A percentile compares a stretch with the other conserved stretches of the same genome.
phyloP scores from a whole-genome alignment of 2,113 vertebrate genomes.

The Thymallus thymallus region DNA sequence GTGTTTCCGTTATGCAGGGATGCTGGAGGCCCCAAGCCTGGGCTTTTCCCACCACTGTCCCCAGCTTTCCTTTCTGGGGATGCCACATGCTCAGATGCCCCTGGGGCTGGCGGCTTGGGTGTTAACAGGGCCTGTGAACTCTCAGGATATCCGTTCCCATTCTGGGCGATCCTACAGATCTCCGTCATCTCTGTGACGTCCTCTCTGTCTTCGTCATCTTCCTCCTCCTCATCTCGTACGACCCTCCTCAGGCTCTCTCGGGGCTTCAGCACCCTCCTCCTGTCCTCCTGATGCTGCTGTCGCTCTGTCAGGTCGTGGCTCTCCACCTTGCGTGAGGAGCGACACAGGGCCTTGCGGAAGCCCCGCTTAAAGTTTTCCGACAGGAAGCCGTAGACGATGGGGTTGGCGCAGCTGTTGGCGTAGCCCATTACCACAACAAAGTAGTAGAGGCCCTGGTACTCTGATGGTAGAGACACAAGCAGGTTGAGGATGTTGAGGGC shows the following conservation, averaged over 20 bases:
- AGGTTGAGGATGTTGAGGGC: slow-evolving; percentile 90
- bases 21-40: slow-evolving; percentile 36
- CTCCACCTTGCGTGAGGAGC: slow-evolving; percentile 75
- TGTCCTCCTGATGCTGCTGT: slow-evolving; percentile 60
- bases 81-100: slow-evolving; percentile 33
- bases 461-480: slow-evolving; percentile 79
- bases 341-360: slow-evolving; percentile 89
- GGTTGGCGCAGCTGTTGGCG: slow-evolving; percentile 96
- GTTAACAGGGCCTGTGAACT: slow-evolving; percentile 46
- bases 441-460: slow-evolving; percentile 85
- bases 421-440: slow-evolving; percentile 90
- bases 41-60: slow-evolving; percentile 48
- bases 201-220: slow-evolving; percentile 59
- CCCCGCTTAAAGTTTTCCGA: slow-evolving; percentile 96
- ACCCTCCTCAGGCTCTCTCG: slow-evolving; percentile 70
- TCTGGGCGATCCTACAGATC: slow-evolving; percentile 81
- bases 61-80: slow-evolving; percentile 45
- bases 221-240: slow-evolving; percentile 52
- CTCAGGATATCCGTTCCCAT: slow-evolving; percentile 62
- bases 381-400: slow-evolving; percentile 91
- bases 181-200: slow-evolving; percentile 72
- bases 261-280: slow-evolving; percentile 66
- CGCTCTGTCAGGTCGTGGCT: slow-evolving; percentile 63
- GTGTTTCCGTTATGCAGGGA: slow-evolving; percentile 63
- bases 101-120: slow-evolving; percentile 49